A percentile compares a stretch with the other conserved stretches of the same genome.
Evolutionary conservation across 2,113 vertebrate genomes (phyloP).

Genomic region (Leptocoma aspasia): DNA sequence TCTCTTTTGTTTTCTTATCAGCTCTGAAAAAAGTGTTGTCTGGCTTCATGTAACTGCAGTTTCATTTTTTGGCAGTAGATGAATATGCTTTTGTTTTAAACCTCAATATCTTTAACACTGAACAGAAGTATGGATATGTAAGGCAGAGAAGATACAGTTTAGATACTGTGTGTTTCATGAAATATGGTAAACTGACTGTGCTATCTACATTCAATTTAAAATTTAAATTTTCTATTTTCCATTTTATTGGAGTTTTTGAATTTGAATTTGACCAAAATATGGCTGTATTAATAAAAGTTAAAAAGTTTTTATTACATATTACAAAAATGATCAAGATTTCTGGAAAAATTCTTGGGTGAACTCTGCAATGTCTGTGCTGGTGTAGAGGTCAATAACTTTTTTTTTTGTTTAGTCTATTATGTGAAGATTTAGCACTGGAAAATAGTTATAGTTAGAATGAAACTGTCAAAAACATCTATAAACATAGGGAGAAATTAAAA

Average conservation of each 20-base stretch:
- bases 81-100: not conserved
- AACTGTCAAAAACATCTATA: not conserved
- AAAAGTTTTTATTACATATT: not conserved
- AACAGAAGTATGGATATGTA: not conserved
- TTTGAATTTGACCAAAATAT: not conserved
- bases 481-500: not conserved
- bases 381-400: not conserved
- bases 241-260: not conserved
- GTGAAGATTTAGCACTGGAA: not conserved
- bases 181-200: not conserved
- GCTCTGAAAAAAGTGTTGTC: not conserved
- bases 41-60: not conserved
- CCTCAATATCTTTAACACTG: not conserved
- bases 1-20: not conserved
- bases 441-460: not conserved
- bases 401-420: not conserved
- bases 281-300: not conserved
- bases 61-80: not conserved
- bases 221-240: not conserved
- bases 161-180: not conserved
- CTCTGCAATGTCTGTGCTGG: not conserved
- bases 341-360: not conserved
- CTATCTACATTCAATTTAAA: not conserved
- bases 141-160: not conserved
- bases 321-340: not conserved